Evolutionary conservation across 2,888 invertebrate species (phyloP), one percentile per base, ranked within the genome.

Genomic region (Coleophora flavipennella): DNA sequence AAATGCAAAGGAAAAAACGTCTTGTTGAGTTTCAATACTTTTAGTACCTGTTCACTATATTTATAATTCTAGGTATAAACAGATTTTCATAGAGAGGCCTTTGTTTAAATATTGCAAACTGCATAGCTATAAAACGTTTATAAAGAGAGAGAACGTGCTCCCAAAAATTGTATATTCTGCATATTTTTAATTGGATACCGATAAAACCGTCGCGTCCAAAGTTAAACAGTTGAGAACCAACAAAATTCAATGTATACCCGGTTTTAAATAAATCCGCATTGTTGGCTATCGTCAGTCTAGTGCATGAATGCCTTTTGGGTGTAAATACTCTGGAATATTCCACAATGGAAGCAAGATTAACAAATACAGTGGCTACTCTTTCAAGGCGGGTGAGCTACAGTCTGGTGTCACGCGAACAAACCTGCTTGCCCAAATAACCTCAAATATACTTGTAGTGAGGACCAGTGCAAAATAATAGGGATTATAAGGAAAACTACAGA

Each of bases 321-420:
- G 55, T 57, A 39, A 41, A 37, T 26, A 57, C 55, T 59, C 56
- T 58, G 59, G 65, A 67, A 69, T 70, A 73, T 73, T 75, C 70
- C 62, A 75, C 72, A 74, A 73, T 72, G 69, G 70, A 73, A 68
- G 66, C 60, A 67, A 75, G 74, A 77, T 75, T 75, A 78, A 73
- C 78, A 76, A 79, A 79, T 65, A 68, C 64, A 57, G 68, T 62
- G 68, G 73, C 67, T 66, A 75, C 74, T 75, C 69, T 67, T 73
- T 72, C 68, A 67, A 57, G 66, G 51, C 49, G 46, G 46, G 51
- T 76, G 71, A 76, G 53, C 62, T 62, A 78, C 70, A 64, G 71
- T 56, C 48, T 46, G 50, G 48, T 59, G 70, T 65, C 79, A 79
- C 78, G 78, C 78, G 63, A 79, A 65, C 53, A 45, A 51, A 53